Percentiles rank a stretch among this genome's conserved stretches.
These are phyloP conservation scores for Lordiphosa andalusiaca DNA, from an alignment of 2,888 invertebrate genomes.

Conservation along the genomic window DNA sequence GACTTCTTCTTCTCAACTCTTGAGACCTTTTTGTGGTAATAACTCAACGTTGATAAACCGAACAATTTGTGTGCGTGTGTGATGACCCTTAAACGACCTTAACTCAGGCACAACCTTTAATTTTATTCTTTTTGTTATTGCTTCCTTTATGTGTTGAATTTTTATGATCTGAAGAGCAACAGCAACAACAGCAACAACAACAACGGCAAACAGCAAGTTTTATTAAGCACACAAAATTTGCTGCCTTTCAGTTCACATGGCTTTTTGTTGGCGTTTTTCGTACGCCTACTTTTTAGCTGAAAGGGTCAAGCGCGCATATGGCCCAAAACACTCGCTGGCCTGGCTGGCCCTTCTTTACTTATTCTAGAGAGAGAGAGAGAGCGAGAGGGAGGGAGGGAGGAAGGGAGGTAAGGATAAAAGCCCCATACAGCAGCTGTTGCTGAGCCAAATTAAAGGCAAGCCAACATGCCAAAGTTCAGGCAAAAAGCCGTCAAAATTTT, in stretches of 20 bases:
- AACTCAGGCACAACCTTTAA: constrained; percentile 21
- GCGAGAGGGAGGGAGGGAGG: not conserved
- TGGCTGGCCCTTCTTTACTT: not conserved
- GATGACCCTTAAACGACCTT: constrained; percentile 58
- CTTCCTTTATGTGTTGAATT: constrained; percentile 12
- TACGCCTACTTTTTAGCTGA: constrained; percentile 48
- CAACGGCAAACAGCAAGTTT: constrained; percentile 18
- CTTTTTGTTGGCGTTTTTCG: constrained; percentile 21
- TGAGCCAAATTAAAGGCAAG: constrained; percentile 44
- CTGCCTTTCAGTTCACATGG: constrained; percentile 20
- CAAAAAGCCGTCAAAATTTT: not conserved
- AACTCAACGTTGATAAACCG: too few species aligned
- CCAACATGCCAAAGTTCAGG: constrained; percentile 31
- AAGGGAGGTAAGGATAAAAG: constrained; percentile 9
- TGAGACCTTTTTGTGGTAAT: too few species aligned
- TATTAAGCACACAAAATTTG: constrained; percentile 26
- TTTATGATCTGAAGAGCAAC: constrained; percentile 31
- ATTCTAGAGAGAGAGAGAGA: too few species aligned
- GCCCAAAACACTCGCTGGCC: constrained; percentile 8
- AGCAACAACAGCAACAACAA: too few species aligned
- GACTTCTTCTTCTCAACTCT: too few species aligned
- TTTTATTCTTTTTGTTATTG: constrained; percentile 2
- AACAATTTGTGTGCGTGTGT: constrained; percentile 12
- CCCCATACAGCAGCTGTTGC: constrained; percentile 11
- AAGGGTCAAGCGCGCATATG: constrained; percentile 44